A percentile compares a stretch with the other conserved stretches of the same genome.
Evolutionary conservation across 37 sponge, comb jelly and placozoan genomes (phyloP).

Genomic region (Beroe ovata): DNA sequence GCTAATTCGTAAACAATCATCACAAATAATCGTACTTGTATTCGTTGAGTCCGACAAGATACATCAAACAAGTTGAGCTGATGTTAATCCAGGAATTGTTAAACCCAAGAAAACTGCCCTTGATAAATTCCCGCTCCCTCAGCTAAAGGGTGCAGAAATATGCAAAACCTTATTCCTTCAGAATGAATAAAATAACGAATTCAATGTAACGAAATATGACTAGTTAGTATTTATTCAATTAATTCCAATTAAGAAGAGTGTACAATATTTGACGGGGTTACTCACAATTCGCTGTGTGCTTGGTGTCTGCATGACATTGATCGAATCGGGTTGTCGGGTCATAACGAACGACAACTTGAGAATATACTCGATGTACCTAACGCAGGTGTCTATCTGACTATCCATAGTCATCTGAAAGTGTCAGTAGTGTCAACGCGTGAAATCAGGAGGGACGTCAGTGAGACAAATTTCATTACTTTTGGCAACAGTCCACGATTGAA

Average conservation of each 20-base stretch:
- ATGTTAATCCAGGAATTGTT: slow-evolving; percentile 43
- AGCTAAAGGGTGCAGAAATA: slow-evolving; percentile 20
- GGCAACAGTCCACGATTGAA: no score
- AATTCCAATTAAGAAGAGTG: no score
- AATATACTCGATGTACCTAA: slow-evolving; percentile 8
- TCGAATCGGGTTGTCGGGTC: slow-evolving; percentile 46
- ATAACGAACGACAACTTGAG: slow-evolving; percentile 36
- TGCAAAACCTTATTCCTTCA: no score
- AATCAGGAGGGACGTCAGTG: no score
- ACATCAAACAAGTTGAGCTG: background rate
- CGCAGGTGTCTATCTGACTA: background rate
- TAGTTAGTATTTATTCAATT: no score
- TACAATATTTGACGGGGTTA: no score
- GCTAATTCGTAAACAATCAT: no score
- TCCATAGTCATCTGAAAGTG: slow-evolving; percentile 38
- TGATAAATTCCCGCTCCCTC: slow-evolving; percentile 54
- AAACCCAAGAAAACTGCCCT: slow-evolving; percentile 1
- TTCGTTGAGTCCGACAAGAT: slow-evolving; percentile 49
- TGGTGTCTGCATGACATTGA: slow-evolving; percentile 58
- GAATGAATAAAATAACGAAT: no score
- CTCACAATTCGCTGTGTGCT: slow-evolving; percentile 64
- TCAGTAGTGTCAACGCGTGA: no score
- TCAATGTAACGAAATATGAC: no score
- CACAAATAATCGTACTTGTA: slow-evolving; percentile 7
- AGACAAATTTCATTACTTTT: no score